A percentile compares a stretch with the other conserved stretches of the same genome.
Evolutionary conservation across 2,797 vertebrate species (phyloP).

Genomic region (Knipowitschia caucasica): DNA sequence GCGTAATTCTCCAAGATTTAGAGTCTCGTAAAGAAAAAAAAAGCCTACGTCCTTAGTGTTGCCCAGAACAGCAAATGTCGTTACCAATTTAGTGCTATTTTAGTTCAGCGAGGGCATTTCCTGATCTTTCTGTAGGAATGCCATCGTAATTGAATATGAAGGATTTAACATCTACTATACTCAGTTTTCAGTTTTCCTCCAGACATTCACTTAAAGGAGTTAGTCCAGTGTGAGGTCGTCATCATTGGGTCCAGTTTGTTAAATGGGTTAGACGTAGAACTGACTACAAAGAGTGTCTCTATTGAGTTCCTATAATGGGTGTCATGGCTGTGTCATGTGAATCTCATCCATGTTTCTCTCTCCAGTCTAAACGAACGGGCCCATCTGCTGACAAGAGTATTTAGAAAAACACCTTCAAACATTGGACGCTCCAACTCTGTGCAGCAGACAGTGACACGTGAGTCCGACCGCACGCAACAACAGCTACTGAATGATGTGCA

Average conservation of each 20-base stretch:
- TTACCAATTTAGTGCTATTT: neutral
- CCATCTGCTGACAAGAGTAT: slow-evolving; percentile 94
- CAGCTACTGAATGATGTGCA: neutral
- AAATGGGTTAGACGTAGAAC: slow-evolving; percentile 2
- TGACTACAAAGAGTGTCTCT: slow-evolving; percentile 13
- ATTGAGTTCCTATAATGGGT: slow-evolving; percentile 8
- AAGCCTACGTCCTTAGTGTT: slow-evolving; percentile 7
- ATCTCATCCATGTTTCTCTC: slow-evolving; percentile 28
- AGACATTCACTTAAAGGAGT: neutral
- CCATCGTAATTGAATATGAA: neutral
- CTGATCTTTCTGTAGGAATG: neutral
- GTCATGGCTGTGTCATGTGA: slow-evolving; percentile 10
- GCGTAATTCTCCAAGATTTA: slow-evolving; percentile 22
- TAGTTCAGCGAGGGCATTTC: neutral
- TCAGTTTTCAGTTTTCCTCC: neutral
- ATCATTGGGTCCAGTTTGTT: neutral
- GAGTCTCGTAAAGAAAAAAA: slow-evolving; percentile 7
- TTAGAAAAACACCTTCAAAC: slow-evolving; percentile 93
- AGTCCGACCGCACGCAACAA: slow-evolving; percentile 62
- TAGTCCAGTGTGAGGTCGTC: neutral
- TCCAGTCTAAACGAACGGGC: slow-evolving; percentile 94
- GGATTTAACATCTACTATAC: neutral
- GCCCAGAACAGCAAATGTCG: slow-evolving; percentile 10
- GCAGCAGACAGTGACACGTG: slow-evolving; percentile 93
- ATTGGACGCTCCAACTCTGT: slow-evolving; percentile 91